Evolutionary conservation across 2,797 vertebrate species (phyloP).

Genomic region (Hippocampus kuda): DNA sequence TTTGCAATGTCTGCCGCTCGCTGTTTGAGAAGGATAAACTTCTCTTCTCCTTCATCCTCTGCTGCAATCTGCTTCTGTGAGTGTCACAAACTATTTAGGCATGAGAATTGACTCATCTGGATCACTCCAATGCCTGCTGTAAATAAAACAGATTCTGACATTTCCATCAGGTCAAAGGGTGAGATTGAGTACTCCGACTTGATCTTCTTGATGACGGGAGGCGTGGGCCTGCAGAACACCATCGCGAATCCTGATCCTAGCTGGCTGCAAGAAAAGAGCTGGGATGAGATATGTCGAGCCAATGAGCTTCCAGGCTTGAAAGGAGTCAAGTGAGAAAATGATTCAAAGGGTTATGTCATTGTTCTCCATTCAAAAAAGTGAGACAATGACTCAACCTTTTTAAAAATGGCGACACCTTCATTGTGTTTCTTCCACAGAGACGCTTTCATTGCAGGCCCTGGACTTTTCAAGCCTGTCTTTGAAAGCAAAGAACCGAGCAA

Average conservation of each 20-base stretch:
- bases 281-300: slow-evolving; percentile 91
- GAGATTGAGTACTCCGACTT: slow-evolving; percentile 81
- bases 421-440: slow-evolving; percentile 58
- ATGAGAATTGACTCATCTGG: not conserved
- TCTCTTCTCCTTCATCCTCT: slow-evolving; percentile 91
- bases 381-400: not conserved
- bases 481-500: slow-evolving; percentile 85
- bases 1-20: slow-evolving; percentile 92
- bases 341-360: not conserved
- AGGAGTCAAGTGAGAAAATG: slow-evolving; percentile 73
- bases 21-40: slow-evolving; percentile 96
- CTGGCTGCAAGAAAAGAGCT: slow-evolving; percentile 91
- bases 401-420: not conserved
- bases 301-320: slow-evolving; percentile 78
- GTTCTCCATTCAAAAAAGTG: not conserved
- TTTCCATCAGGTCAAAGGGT: slow-evolving; percentile 69
- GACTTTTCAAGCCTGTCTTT: slow-evolving; percentile 75
- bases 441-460: slow-evolving; percentile 62
- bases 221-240: slow-evolving; percentile 84
- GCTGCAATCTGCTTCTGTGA: slow-evolving; percentile 89
- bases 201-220: slow-evolving; percentile 92
- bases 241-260: slow-evolving; percentile 80
- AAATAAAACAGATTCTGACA: not conserved
- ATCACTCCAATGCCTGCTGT: not conserved
- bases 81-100: slow-evolving; percentile 33